These are phyloP conservation scores for Zaprionus lineosus DNA, from an alignment of 2,888 invertebrate species.

Conservation along the genomic window DNA sequence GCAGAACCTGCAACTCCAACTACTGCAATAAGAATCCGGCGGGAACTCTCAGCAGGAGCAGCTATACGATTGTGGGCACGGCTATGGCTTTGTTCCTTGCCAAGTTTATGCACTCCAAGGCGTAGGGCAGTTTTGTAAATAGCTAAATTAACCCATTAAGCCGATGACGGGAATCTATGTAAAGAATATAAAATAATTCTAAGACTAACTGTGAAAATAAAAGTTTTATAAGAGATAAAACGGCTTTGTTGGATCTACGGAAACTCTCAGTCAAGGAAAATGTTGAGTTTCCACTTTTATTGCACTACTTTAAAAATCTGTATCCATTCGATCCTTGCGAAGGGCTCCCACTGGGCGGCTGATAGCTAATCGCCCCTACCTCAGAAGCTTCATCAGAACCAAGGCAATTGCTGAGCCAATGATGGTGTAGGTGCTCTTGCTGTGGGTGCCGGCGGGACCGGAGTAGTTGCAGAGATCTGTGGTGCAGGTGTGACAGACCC, in stretches of 20 bases:
- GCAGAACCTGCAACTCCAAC: background rate
- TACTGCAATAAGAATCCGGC: background rate
- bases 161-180: too few species aligned
- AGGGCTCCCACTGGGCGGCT: too few species aligned
- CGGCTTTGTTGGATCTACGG: too few species aligned
- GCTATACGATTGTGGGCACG: background rate
- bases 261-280: too few species aligned
- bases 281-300: too few species aligned
- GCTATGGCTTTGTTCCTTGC: background rate
- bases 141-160: too few species aligned
- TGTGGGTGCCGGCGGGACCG: constrained; percentile 13
- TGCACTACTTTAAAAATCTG: too few species aligned
- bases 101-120: background rate
- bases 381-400: background rate
- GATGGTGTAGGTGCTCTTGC: constrained; percentile 5
- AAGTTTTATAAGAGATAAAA: too few species aligned
- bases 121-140: too few species aligned
- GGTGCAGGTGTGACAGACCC: background rate
- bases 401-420: background rate
- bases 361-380: background rate
- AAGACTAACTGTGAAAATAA: too few species aligned
- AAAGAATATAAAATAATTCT: too few species aligned
- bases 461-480: background rate
- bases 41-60: background rate
- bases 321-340: too few species aligned